Percentiles rank a stretch among this genome's conserved stretches.
Evolutionary conservation across 2,797 vertebrate species (phyloP).

Genomic region (Hapalemur alaotrensis): DNA sequence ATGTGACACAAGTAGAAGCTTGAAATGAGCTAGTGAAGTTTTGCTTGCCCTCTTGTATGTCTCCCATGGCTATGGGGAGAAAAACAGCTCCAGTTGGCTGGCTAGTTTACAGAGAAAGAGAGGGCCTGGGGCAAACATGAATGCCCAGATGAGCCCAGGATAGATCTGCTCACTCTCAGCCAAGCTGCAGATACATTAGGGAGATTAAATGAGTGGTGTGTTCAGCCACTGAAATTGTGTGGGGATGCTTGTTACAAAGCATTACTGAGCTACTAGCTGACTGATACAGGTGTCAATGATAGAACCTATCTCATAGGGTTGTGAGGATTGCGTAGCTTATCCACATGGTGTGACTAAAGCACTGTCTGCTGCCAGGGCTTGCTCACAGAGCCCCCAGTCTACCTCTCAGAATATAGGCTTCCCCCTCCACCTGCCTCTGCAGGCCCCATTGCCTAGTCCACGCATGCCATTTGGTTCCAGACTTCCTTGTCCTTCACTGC

Average conservation of each 20-base stretch:
- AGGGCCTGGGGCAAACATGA: neutral
- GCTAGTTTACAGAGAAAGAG: neutral
- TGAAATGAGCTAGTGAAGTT: neutral
- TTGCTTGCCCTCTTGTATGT: no score
- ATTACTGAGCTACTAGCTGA: neutral
- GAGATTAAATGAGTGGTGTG: neutral
- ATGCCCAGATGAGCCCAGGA: neutral
- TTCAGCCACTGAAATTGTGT: neutral
- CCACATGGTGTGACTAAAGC: neutral
- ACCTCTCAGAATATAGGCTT: neutral
- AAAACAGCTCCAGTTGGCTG: neutral
- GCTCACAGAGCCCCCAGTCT: neutral
- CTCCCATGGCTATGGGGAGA: neutral
- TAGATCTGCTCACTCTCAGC: neutral
- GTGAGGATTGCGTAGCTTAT: neutral
- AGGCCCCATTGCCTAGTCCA: neutral
- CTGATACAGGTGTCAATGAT: neutral
- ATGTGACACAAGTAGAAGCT: neutral
- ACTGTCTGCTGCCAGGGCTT: neutral
- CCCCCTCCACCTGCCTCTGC: neutral
- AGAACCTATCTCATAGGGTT: neutral
- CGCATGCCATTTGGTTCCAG: no score
- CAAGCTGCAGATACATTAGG: neutral
- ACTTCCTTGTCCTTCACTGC: no score
- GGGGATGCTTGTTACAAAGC: neutral